These are phyloP conservation scores for Setipinna tenuifilis DNA, from an alignment of 2,797 vertebrate species.

Conservation along the genomic window DNA sequence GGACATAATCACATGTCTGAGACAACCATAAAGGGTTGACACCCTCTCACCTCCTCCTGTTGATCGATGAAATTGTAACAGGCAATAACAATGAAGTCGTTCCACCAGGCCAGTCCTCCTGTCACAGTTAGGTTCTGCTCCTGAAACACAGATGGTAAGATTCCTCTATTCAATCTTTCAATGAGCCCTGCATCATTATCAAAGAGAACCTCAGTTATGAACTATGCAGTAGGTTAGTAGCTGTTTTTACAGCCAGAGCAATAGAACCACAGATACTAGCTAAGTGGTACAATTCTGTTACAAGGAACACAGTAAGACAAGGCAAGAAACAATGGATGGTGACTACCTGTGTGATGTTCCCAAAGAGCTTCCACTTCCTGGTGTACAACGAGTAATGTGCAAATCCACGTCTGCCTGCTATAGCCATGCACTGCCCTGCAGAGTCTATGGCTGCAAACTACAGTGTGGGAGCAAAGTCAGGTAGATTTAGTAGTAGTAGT, in stretches of 20 bases:
- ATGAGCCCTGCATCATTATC: neutral
- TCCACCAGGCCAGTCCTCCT: conserved; percentile 97
- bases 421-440: conserved; percentile 92
- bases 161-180: neutral
- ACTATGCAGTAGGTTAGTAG: neutral
- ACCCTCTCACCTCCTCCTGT: conserved; percentile 87
- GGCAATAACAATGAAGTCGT: conserved; percentile 93
- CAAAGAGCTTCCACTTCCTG: conserved; percentile 99
- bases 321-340: too few relatives aligned
- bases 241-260: neutral
- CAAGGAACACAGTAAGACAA: neutral
- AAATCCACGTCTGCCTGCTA: conserved; percentile 95
- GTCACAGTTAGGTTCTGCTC: conserved; percentile 98
- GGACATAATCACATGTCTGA: too few relatives aligned
- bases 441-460: conserved; percentile 98
- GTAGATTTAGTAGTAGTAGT: neutral
- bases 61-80: conserved; percentile 95
- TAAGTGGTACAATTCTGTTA: neutral
- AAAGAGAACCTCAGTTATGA: neutral
- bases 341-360: conserved; percentile 95
- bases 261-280: neutral
- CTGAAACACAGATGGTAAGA: conserved; percentile 67
- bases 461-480: conserved; percentile 34
- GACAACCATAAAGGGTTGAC: neutral
- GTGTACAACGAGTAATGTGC: conserved; percentile 96